A percentile compares a stretch with the other conserved stretches of the same genome.
These are phyloP conservation scores for Abrostola tripartita DNA, from an alignment of 2,888 invertebrate genomes.

Conservation along the genomic window DNA sequence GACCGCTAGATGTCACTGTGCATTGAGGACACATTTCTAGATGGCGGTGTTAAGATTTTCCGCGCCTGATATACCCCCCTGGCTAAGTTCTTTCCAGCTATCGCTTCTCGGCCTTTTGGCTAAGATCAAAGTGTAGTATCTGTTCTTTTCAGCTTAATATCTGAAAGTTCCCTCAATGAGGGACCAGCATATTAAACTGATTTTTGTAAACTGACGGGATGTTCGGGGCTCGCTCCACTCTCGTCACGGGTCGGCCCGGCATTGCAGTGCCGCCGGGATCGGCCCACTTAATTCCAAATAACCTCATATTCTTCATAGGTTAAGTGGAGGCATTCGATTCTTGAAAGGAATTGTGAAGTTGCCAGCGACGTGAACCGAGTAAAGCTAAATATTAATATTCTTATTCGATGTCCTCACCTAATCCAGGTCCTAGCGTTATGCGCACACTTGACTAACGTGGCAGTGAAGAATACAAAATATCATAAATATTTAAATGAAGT, in stretches of 20 bases:
- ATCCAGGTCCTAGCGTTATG: no score
- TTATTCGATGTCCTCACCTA: no score
- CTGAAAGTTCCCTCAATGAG: slow-evolving; percentile 19
- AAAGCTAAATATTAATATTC: no score
- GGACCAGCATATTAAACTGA: slow-evolving; percentile 19
- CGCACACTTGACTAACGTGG: no score
- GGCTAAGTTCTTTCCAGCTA: background rate
- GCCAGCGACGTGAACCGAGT: no score
- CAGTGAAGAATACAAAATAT: no score
- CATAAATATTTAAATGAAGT: no score
- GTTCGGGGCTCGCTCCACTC: slow-evolving; percentile 21
- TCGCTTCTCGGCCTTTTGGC: slow-evolving; percentile 19
- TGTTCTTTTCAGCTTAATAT: slow-evolving; percentile 19
- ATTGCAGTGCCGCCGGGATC: slow-evolving; percentile 19
- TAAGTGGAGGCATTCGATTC: no score
- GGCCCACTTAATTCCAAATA: no score
- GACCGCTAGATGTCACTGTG: background rate
- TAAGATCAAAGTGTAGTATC: slow-evolving; percentile 19
- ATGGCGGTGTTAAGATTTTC: slow-evolving; percentile 6
- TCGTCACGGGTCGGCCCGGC: slow-evolving; percentile 20
- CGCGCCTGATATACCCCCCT: background rate
- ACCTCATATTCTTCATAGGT: no score
- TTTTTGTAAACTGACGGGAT: slow-evolving; percentile 16
- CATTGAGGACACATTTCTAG: background rate
- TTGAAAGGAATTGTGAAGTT: no score